phyloP scores from a whole-genome alignment of 2,888 invertebrate species.

The Apeira syringaria region DNA sequence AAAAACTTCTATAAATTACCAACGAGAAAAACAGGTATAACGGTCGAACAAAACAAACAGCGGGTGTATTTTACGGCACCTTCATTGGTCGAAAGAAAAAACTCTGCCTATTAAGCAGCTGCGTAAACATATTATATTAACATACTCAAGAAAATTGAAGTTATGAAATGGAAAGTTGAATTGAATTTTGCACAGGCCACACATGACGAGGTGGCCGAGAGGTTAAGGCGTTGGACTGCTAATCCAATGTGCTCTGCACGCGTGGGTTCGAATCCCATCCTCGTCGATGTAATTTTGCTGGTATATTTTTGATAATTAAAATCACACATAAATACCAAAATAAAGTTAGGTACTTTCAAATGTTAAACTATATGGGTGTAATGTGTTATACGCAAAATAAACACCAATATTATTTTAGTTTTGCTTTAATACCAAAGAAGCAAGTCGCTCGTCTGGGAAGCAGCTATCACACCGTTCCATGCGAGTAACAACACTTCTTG shows the following conservation, averaged over 20 bases:
- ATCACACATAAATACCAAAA: too few relatives aligned
- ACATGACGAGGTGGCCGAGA: conserved; percentile 82
- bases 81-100: conserved; percentile 38
- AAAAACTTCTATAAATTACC: conserved; percentile 39
- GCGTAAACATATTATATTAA: conserved; percentile 20
- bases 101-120: conserved; percentile 31
- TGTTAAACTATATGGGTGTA: too few relatives aligned
- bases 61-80: conserved; percentile 39
- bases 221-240: conserved; percentile 88
- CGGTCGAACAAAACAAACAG: conserved; percentile 25
- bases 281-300: conserved; percentile 76
- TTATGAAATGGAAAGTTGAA: conserved; percentile 2
- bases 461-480: too few relatives aligned
- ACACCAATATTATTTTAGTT: too few relatives aligned
- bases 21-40: conserved; percentile 17
- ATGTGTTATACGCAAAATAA: too few relatives aligned
- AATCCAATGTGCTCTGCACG: conserved; percentile 94
- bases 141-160: background rate
- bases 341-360: too few relatives aligned
- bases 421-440: too few relatives aligned
- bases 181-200: conserved; percentile 12
- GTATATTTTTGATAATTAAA: too few relatives aligned
- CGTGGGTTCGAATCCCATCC: conserved; percentile 93
- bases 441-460: too few relatives aligned
- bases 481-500: too few relatives aligned